Evolutionary conservation across 2,888 invertebrate genomes (phyloP), one percentile per base, ranked within the genome.

Genomic region (Carpatolechia fugitivella): DNA sequence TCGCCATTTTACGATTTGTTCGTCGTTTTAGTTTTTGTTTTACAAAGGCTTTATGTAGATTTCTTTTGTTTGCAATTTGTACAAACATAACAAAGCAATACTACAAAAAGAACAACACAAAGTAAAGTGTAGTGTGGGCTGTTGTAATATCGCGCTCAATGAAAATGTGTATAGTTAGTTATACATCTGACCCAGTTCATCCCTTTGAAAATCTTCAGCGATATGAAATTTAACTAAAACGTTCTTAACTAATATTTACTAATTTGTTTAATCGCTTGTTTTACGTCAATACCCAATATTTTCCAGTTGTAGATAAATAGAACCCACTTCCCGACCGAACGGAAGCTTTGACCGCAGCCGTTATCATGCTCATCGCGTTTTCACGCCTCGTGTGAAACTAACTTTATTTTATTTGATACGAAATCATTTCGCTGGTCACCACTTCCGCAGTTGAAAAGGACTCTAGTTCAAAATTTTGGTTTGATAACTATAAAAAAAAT

Each of bases 281-380:
- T 24, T 24, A 24, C 24, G 6, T 3, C 6, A 24, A 4, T 24
- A 24, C 3, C 3, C 6, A 24, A 24, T 4, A 24, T 6, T 24
- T 24, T 24, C 3, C 24, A 24, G 11, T 4, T 7, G 13, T 20
- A 41, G 1, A 41, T 20, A 6, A 18, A 11, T 41, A 1, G 8
- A 41, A 41, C 40, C 40, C n/a, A 35, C 35, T 20, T 1, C 16
- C 18, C 18, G 8, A 0, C n/a, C 14, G 13, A 13, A 44, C 68
- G 76, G 76, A 77, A 78, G 72, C 67, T 70, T 66, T 61, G 56
- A 66, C 69, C 71, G 64, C 69, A 66, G 65, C 65, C 63, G 63
- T 73, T 68, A 66, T 62, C 49, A 35, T 51, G 54, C 60, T n/a
- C 65, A 62, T 65, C 20, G 46, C n/a, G 29, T n/a, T 35, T 49